Conservation (phyloP, 2,888 invertebrate genomes). For the Petrolisthes manimaculis region DNA sequence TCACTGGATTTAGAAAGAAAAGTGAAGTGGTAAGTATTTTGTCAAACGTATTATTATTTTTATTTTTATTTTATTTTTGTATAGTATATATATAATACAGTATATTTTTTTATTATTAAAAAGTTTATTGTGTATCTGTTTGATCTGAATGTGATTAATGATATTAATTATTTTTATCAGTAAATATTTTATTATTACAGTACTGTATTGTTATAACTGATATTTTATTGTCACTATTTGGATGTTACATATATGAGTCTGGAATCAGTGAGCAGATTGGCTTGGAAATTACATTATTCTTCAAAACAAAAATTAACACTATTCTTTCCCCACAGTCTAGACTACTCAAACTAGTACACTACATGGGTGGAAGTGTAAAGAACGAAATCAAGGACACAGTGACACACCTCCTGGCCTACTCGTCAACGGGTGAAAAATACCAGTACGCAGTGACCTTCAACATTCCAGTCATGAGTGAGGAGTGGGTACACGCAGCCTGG, state of each 20-base stretch:
- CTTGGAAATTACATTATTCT: no score
- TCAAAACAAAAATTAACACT: background rate
- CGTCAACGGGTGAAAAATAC: conserved; percentile 92
- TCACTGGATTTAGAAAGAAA: conserved; percentile 91
- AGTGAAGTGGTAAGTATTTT: conserved; percentile 82
- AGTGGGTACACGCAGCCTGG: conserved; percentile 93
- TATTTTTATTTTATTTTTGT: no score
- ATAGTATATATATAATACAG: no score
- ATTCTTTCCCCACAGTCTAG: conserved; percentile 76
- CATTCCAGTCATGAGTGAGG: conserved; percentile 86
- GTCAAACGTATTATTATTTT: background rate
- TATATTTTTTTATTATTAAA: no score
- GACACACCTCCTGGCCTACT: conserved; percentile 93
- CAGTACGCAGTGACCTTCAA: conserved; percentile 89
- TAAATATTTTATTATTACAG: no score
- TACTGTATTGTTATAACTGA: no score
- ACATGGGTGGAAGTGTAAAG: conserved; percentile 95
- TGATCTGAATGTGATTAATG: no score
- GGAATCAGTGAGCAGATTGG: no score
- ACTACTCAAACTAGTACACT: conserved; percentile 90
- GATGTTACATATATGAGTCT: no score
- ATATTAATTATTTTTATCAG: no score
- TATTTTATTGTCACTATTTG: no score
- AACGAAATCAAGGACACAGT: conserved; percentile 89
- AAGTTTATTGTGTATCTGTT: no score